Conservation (phyloP, 2,113 vertebrate genomes). For the Percina caprodes region DNA sequence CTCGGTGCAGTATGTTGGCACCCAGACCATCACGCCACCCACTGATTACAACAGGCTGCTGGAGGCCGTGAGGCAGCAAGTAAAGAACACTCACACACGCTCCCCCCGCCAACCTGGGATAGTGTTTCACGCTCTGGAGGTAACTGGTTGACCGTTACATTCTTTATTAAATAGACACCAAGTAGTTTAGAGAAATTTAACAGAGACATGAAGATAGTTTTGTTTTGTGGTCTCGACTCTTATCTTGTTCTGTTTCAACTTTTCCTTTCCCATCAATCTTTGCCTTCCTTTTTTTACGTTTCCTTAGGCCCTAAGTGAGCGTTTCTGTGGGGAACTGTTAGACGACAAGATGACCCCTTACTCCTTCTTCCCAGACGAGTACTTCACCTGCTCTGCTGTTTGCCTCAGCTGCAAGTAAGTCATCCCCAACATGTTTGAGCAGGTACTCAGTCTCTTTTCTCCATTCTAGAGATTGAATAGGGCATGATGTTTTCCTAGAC, state of each 20-base stretch:
- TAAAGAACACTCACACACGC: slow-evolving; percentile 84
- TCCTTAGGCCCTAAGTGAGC: slow-evolving; percentile 83
- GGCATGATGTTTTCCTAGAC: background rate
- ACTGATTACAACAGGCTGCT: slow-evolving; percentile 83
- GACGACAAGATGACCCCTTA: slow-evolving; percentile 80
- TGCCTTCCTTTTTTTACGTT: background rate
- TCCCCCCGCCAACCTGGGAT: slow-evolving; percentile 84
- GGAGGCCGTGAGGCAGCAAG: slow-evolving; percentile 78
- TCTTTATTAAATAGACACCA: background rate
- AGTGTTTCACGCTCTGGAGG: slow-evolving; percentile 85
- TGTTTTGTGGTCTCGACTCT: background rate
- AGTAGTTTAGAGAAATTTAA: background rate
- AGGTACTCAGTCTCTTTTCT: background rate
- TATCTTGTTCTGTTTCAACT: background rate
- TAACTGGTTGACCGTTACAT: slow-evolving; percentile 40
- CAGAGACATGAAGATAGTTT: background rate
- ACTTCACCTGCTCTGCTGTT: slow-evolving; percentile 87
- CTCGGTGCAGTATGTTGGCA: slow-evolving; percentile 86
- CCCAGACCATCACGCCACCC: slow-evolving; percentile 84
- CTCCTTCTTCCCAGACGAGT: slow-evolving; percentile 89
- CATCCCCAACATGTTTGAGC: background rate
- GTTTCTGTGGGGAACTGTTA: slow-evolving; percentile 86
- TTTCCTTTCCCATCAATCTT: background rate
- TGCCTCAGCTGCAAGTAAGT: slow-evolving; percentile 88
- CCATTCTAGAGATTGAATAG: background rate